Conservation (phyloP, 1,140 invertebrate species). For the Trichogramma pretiosum region DNA sequence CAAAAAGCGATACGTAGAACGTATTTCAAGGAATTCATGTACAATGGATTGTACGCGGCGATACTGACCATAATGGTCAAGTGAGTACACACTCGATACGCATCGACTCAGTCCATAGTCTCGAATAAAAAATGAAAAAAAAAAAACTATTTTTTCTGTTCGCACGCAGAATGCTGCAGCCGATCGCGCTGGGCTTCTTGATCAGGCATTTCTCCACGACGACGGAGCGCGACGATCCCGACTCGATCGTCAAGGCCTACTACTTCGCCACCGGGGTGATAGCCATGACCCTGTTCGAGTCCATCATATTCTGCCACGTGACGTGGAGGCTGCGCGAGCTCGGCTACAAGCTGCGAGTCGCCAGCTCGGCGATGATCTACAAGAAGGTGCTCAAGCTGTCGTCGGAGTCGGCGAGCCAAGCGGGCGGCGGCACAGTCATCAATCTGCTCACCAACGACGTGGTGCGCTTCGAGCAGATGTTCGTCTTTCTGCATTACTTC, state of each 20-base stretch:
- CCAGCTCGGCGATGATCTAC: constrained; percentile 48
- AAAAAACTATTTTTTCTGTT: constrained; percentile 12
- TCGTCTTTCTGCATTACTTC: constrained; percentile 50
- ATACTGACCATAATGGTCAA: constrained; percentile 16
- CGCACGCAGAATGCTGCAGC: constrained; percentile 38
- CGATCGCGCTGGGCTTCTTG: constrained; percentile 36
- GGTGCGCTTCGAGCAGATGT: constrained; percentile 45
- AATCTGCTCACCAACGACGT: constrained; percentile 80
- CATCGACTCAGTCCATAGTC: background rate
- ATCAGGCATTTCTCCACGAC: constrained; percentile 45
- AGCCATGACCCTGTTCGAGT: constrained; percentile 33
- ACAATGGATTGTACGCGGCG: background rate
- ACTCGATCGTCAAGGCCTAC: too few species aligned
- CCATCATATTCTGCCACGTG: constrained; percentile 39
- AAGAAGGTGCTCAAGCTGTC: constrained; percentile 45
- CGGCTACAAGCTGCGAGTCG: constrained; percentile 47
- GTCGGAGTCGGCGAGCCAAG: constrained; percentile 44
- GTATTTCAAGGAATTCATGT: constrained; percentile 24
- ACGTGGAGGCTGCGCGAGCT: constrained; percentile 37
- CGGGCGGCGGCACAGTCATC: constrained; percentile 73
- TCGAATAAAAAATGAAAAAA: too few species aligned
- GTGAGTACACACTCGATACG: constrained; percentile 16
- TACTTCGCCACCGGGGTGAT: constrained; percentile 47
- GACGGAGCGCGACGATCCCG: constrained; percentile 17
- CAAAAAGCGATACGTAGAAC: constrained; percentile 34